A percentile compares a stretch with the other conserved stretches of the same genome.
Conservation (phyloP, 1,140 invertebrate species). For the Ceratina australensis region DNA sequence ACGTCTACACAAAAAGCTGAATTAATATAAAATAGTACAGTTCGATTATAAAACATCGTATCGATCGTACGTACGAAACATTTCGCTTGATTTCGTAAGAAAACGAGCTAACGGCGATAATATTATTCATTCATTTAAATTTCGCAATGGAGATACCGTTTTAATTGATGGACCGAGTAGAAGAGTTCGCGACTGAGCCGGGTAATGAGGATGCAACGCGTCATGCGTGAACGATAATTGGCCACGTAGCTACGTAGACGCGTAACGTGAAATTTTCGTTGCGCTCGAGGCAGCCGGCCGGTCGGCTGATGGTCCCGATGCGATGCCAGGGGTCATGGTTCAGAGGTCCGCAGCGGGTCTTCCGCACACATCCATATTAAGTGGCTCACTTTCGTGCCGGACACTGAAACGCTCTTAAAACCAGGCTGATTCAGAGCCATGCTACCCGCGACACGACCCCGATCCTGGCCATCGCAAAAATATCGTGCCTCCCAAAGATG, state of each 20-base stretch:
- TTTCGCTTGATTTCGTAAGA: no score
- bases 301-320: constrained; percentile 66
- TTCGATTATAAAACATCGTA: no score
- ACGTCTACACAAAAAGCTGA: no score
- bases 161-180: background rate
- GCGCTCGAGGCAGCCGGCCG: constrained; percentile 42
- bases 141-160: background rate
- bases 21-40: no score
- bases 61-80: no score
- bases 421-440: constrained; percentile 31
- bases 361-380: constrained; percentile 70
- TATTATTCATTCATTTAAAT: background rate
- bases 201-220: constrained; percentile 37
- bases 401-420: constrained; percentile 48
- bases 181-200: background rate
- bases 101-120: no score
- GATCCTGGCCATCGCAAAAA: constrained; percentile 58
- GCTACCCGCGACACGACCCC: constrained; percentile 47
- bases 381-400: constrained; percentile 68
- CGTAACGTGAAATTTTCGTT: constrained; percentile 64
- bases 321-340: constrained; percentile 62
- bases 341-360: constrained; percentile 69
- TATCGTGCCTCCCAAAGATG: constrained; percentile 19
- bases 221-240: constrained; percentile 56
- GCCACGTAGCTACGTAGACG: constrained; percentile 32